Evolutionary conservation across 2,888 invertebrate species (phyloP).

Genomic region (Dolichomitus sp.): DNA sequence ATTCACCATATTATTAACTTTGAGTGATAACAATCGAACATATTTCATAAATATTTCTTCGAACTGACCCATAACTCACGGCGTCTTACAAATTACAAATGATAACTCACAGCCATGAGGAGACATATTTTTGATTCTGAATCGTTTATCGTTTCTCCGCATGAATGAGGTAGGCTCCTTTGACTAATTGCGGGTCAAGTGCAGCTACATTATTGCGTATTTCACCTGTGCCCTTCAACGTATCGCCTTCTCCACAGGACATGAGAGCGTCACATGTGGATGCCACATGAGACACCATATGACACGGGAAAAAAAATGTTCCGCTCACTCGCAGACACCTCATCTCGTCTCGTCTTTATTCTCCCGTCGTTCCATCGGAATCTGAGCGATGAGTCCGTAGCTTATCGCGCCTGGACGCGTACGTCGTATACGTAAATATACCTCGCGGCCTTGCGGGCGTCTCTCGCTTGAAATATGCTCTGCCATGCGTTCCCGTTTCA

Average conservation of each 20-base stretch:
- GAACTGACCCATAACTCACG: not conserved
- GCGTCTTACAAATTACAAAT: not conserved
- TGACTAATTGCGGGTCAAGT: conserved; percentile 35
- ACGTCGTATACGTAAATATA: conserved; percentile 26
- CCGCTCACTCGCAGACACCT: conserved; percentile 41
- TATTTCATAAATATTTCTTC: not conserved
- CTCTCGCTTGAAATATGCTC: conserved; percentile 37
- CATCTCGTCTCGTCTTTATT: conserved; percentile 16
- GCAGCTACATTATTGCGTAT: conserved; percentile 25
- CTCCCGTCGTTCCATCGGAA: conserved; percentile 27
- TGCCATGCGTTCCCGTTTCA: conserved; percentile 39
- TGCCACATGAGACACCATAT: conserved; percentile 3
- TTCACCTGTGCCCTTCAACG: conserved; percentile 36
- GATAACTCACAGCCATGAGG: not conserved
- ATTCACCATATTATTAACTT: not conserved
- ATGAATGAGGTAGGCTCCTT: not conserved
- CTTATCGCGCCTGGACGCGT: conserved; percentile 42
- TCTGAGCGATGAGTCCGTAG: conserved; percentile 49
- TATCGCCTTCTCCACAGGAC: conserved; percentile 1
- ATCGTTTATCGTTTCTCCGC: not conserved
- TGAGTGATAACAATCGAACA: not conserved
- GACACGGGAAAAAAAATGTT: conserved; percentile 13
- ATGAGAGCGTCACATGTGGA: not conserved
- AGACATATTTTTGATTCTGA: not conserved
- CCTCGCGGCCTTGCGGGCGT: conserved; percentile 36